These are phyloP conservation scores for Phataginus tricuspis DNA, from an alignment of 2,797 vertebrate species.

Conservation along the genomic window DNA sequence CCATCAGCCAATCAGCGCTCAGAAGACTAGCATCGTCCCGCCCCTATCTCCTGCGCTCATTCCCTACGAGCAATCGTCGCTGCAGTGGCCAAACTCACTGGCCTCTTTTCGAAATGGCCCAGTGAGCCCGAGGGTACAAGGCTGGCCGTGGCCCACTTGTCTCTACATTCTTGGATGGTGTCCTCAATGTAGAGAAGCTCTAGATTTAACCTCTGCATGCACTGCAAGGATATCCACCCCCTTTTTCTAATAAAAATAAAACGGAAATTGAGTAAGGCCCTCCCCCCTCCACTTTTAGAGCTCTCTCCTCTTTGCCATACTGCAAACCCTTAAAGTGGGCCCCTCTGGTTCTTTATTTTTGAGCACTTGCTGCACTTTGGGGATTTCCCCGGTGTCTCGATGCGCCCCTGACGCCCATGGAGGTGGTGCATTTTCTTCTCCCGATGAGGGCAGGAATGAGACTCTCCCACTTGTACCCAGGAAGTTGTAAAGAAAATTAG, in stretches of 20 bases:
- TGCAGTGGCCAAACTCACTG: fast-evolving
- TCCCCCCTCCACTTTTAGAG: neutral
- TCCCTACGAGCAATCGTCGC: neutral
- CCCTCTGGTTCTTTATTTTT: neutral
- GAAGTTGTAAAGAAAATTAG: neutral
- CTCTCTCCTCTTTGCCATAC: neutral
- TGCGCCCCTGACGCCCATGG: neutral
- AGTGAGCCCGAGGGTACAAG: neutral
- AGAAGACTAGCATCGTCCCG: neutral
- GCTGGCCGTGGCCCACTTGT: neutral
- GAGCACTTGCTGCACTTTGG: neutral
- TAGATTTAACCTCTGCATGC: neutral
- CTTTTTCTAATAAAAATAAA: neutral
- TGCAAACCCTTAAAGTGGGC: neutral
- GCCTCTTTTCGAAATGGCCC: fast-evolving
- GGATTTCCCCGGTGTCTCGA: neutral
- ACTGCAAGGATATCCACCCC: neutral
- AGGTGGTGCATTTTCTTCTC: neutral
- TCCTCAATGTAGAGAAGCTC: neutral
- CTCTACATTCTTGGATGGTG: neutral
- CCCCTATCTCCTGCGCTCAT: neutral
- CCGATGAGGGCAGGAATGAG: neutral
- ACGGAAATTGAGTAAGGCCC: neutral
- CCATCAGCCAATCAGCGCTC: slow-evolving; percentile 65
- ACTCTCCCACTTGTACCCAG: no score